phyloP scores from a whole-genome alignment of 2,113 vertebrate species.

The Empidonax alnorum region DNA sequence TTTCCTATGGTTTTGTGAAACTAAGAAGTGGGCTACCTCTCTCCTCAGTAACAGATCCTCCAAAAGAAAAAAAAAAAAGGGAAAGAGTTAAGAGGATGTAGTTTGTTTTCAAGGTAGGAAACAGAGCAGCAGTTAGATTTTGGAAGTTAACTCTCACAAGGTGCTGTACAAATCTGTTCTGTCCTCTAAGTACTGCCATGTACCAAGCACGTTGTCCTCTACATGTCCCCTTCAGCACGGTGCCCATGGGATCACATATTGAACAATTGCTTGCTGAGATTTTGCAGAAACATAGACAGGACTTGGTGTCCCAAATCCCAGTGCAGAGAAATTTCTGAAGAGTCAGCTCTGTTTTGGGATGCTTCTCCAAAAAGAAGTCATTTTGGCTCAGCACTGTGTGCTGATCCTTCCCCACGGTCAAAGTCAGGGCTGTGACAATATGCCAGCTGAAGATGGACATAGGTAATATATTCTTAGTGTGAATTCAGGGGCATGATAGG shows the following conservation, averaged over 20 bases:
- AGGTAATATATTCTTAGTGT: neutral
- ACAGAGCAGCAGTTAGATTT: conserved; percentile 25
- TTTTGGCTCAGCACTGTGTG: neutral
- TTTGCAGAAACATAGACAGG: neutral
- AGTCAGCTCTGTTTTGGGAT: neutral
- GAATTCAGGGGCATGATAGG: neutral
- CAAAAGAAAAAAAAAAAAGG: neutral
- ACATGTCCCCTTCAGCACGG: neutral
- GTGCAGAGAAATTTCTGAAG: neutral
- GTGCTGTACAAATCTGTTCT: neutral
- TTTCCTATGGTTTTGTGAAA: neutral
- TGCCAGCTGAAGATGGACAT: neutral
- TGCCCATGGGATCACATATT: neutral
- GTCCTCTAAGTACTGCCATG: neutral
- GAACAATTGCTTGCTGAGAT: neutral
- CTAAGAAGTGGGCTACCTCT: neutral
- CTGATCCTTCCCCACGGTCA: neutral
- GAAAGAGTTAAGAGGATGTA: neutral
- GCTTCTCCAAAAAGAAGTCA: neutral
- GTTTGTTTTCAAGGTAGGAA: conserved; percentile 29
- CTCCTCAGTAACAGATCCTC: neutral
- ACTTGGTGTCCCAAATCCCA: neutral
- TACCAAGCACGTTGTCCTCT: neutral
- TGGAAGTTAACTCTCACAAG: neutral
- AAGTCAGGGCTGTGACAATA: neutral